Base-by-base conservation (phyloP, 2,113 vertebrate genomes). In the Falco punctatus region DNA sequence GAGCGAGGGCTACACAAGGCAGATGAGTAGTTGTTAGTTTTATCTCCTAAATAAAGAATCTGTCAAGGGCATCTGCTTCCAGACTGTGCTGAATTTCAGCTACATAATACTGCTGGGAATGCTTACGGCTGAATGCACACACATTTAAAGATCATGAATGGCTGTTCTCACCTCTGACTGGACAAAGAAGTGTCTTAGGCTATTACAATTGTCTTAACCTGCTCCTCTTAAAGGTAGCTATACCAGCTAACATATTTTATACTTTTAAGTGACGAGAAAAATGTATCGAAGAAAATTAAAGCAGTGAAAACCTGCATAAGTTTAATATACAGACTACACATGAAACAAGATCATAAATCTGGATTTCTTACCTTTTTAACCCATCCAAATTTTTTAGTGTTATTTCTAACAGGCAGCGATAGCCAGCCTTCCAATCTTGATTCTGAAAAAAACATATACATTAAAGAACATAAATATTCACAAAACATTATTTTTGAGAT, bases 311-410 rank as follows among this genome's bases (percentile, higher is more conserved):
- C 10, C 28, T 77, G 12, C 28, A 5, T 52, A 71, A 82, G 15
- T 77, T 82, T 88, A 81, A 93, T 84, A 67, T 80, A 46, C 15
- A 79, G 54, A 78, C 14, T 64, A 69, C 0, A 4, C 9, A 28
- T 27, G 38, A 81, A 90, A 84, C 14, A 81, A 69, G 42, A 65
- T 21, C 3, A 51, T 15, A 79, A 40, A 55, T 44, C 10, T n/a
- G 13, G 2, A 49, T 90, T 87, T 87, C 71, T 93, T 97, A 99
- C 99, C 99, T 99, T 99, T 97, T 98, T 99, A 96, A 98, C 99
- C 99, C 99, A 99, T 81, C 99, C 99, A 95, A 99, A 99, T 94
- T 99, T 99, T 97, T 99, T 99, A 72, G 99, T 99, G 97, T 99
- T 99, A 96, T 99, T 99, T 92, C 99, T 98, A n/a, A 99, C 98